phyloP scores from a whole-genome alignment of 2,797 vertebrate species.

The Poeciliopsis paucimaculata region DNA sequence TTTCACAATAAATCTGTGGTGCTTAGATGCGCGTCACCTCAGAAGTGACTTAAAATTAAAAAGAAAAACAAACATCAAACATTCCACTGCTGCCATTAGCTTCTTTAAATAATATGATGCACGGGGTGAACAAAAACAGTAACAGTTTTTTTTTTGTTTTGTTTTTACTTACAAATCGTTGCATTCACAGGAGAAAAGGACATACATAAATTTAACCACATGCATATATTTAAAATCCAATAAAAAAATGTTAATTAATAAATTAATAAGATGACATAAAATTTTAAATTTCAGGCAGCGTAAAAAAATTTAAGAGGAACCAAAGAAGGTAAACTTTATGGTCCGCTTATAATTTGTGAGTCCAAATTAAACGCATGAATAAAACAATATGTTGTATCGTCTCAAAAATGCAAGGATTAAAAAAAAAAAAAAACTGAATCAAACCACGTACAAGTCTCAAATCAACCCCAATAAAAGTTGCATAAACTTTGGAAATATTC shows the following conservation, averaged over 20 bases:
- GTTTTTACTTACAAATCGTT: not conserved
- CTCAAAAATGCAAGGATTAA: not conserved
- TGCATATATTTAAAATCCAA: not conserved
- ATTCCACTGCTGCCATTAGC: constrained; percentile 2
- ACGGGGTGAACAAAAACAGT: not conserved
- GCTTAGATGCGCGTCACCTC: not conserved
- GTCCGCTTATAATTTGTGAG: constrained; percentile 8
- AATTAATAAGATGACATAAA: not conserved
- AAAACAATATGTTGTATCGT: not conserved
- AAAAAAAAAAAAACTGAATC: not conserved
- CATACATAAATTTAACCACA: not conserved
- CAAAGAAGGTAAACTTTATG: constrained; percentile 14
- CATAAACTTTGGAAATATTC: constrained; percentile 26
- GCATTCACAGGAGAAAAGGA: constrained; percentile 9
- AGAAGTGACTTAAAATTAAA: constrained; percentile 6
- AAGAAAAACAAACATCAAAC: not conserved
- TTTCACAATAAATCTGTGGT: constrained; percentile 6
- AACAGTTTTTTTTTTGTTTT: too few species aligned
- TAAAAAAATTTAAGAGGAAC: constrained; percentile 8
- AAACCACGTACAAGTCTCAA: not conserved
- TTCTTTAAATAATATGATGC: not conserved
- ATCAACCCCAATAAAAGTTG: not conserved
- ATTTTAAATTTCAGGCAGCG: not conserved
- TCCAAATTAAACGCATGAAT: not conserved
- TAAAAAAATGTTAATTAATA: not conserved